Base-by-base conservation (phyloP, 2,113 vertebrate species). In the Lasiurus borealis region DNA sequence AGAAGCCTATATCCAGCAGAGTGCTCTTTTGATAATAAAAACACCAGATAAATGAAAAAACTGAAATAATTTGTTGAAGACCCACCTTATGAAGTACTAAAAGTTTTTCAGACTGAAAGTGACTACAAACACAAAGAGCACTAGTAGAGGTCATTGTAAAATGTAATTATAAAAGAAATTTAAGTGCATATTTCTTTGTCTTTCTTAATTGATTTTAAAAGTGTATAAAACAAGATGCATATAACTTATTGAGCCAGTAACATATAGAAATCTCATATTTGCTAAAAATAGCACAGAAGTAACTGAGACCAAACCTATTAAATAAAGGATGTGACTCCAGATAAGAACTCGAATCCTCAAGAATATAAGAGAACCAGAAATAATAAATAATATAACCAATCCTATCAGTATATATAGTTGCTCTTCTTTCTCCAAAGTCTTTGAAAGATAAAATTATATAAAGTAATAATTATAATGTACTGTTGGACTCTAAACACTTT, bases 371-470 rank as follows among this genome's bases (percentile, higher is more conserved):
- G 57, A 92, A 77, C 11, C 57, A 75, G 52, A 89, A 95, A 44
- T 82, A n/a, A n/a, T n/a, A n/a, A n/a, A n/a, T n/a, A 46, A 89
- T 80, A 90, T 46, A 78, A 90, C 69, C 73, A 73, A 96, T 81
- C 8, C 27, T 81, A 0, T 75, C 82, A 83, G 2, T 85, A 36
- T n/a, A n/a, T 77, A n/a, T 83, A 23, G 11, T 78, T 73, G 29
- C 8, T 81, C 6, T 94, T 29, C 21, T 93, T 93, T 90, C 29
- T 75, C 81, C 21, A 23, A 64, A 19, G 48, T 85, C 50, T 89
- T 83, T 89, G 64, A 75, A 64, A 95, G 73, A 71, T 54, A 90
- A 86, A 87, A 72, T 76, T 85, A 68, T 77, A n/a, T 86, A 31
- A 90, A 81, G 14, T 85, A 68, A n/a, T n/a, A n/a, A 72, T 83